Base-by-base conservation (phyloP, 1,140 invertebrate species). In the Drosophila busckii region DNA sequence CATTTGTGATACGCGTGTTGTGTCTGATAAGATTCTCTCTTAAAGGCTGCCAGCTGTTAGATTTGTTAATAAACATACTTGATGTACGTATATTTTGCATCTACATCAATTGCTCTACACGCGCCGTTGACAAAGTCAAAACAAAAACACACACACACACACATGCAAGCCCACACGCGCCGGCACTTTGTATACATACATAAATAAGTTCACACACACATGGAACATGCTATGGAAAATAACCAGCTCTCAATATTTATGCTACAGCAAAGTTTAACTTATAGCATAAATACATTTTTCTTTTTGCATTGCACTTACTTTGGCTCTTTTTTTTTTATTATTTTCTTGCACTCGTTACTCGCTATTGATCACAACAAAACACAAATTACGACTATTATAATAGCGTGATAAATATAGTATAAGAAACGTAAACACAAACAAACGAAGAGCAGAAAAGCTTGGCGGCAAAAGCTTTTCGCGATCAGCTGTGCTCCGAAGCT, bases 371-470 rank as follows among this genome's bases (percentile, higher is more conserved):
- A 28, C 38, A 53, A 53, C 55, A 59, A 59, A 59, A 37, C 38
- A 53, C n/a, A 59, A 59, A 53, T 38, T 59, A 44, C 22, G 44
- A 59, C 29, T 10, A 37, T n/a, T n/a, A n/a, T n/a, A n/a, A n/a
- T n/a, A n/a, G n/a, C n/a, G n/a, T n/a, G n/a, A n/a, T n/a, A n/a
- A n/a, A n/a, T n/a, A n/a, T n/a, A n/a, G n/a, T n/a, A n/a, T n/a
- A n/a, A n/a, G n/a, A 37, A 37, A 35, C 20, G 19, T 23, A 32
- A 26, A 20, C 20, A 22, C 28, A 41, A 44, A 2, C 35, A 16
- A 40, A 20, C n/a, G 2, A 1, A 9, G 6, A 37, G 15, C 40
- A 5, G 8, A 2, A 8, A 9, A 22, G 26, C 6, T n/a, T n/a
- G n/a, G n/a, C n/a, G n/a, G n/a, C n/a, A n/a, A n/a, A n/a, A n/a